Conservation (phyloP, 2,113 vertebrate genomes). For the Piprites chloris region DNA sequence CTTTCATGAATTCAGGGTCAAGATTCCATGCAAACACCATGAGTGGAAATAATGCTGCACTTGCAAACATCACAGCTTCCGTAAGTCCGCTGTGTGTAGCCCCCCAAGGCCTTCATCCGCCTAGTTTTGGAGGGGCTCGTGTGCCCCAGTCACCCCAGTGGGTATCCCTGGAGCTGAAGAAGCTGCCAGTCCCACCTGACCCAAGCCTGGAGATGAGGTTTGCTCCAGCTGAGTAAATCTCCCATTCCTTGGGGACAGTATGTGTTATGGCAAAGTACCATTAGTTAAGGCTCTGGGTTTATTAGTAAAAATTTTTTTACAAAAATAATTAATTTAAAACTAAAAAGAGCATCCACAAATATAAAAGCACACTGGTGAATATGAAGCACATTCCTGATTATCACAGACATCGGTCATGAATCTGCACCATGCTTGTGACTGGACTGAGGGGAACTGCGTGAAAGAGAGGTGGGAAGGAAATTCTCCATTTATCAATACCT, state of each 20-base stretch:
- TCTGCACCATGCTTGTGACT: background rate
- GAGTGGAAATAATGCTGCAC: background rate
- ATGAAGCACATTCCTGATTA: background rate
- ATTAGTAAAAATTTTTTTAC: background rate
- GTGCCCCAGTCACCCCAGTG: background rate
- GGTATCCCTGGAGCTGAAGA: background rate
- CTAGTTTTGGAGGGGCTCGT: background rate
- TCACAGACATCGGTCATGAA: background rate
- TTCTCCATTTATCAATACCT: slow-evolving; percentile 36
- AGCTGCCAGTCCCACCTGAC: background rate
- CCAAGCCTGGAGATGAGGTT: background rate
- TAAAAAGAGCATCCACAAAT: background rate
- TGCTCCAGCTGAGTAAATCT: background rate
- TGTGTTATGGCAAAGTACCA: background rate
- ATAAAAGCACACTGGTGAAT: background rate
- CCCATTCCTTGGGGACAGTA: background rate
- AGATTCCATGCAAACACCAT: background rate
- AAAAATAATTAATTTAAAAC: background rate
- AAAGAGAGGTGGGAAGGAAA: background rate
- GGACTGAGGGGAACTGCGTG: background rate
- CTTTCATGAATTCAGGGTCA: background rate
- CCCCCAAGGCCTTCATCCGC: background rate
- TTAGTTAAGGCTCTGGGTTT: background rate
- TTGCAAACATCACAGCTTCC: background rate
- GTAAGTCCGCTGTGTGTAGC: background rate